Conservation (phyloP, 2,888 invertebrate species). For the Ctena decussata region DNA sequence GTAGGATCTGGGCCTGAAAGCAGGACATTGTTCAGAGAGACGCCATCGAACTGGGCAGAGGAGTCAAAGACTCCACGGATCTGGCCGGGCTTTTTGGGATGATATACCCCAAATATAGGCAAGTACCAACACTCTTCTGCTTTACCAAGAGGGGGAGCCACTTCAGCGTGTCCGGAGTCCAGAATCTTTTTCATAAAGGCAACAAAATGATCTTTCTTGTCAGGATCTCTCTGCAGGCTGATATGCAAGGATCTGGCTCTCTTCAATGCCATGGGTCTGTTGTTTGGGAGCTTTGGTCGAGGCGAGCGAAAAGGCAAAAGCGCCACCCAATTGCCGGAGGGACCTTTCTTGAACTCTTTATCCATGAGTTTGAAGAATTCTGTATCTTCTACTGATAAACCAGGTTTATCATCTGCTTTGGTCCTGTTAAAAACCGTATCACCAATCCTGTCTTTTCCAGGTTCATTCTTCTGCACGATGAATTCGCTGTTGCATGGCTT, state of each 20-base stretch:
- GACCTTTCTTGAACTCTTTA: not conserved
- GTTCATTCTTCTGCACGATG: not conserved
- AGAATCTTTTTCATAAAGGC: slow-evolving; percentile 43
- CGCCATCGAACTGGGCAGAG: slow-evolving; percentile 33
- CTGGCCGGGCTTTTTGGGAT: slow-evolving; percentile 43
- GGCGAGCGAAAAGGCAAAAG: slow-evolving; percentile 43
- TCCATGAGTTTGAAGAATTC: slow-evolving; percentile 41
- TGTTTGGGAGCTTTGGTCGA: slow-evolving; percentile 39
- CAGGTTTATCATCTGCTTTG: slow-evolving; percentile 22
- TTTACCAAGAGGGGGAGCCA: slow-evolving; percentile 32
- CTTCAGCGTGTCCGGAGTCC: slow-evolving; percentile 50
- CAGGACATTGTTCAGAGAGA: slow-evolving; percentile 40
- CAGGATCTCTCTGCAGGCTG: slow-evolving; percentile 22
- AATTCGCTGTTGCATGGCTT: slow-evolving; percentile 4
- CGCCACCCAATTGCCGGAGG: slow-evolving; percentile 26
- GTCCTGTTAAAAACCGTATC: slow-evolving; percentile 23
- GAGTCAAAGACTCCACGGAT: slow-evolving; percentile 46
- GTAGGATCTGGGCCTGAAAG: slow-evolving; percentile 46
- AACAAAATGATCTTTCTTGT: slow-evolving; percentile 45
- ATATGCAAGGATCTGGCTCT: slow-evolving; percentile 26
- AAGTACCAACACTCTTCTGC: slow-evolving; percentile 62
- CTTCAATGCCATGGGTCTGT: slow-evolving; percentile 29
- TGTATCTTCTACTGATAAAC: slow-evolving; percentile 30
- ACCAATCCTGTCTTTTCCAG: not conserved
- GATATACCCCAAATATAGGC: slow-evolving; percentile 62